Evolutionary conservation across 2,113 vertebrate genomes (phyloP), one percentile per base, ranked within the genome.

Genomic region (Pipra filicauda): DNA sequence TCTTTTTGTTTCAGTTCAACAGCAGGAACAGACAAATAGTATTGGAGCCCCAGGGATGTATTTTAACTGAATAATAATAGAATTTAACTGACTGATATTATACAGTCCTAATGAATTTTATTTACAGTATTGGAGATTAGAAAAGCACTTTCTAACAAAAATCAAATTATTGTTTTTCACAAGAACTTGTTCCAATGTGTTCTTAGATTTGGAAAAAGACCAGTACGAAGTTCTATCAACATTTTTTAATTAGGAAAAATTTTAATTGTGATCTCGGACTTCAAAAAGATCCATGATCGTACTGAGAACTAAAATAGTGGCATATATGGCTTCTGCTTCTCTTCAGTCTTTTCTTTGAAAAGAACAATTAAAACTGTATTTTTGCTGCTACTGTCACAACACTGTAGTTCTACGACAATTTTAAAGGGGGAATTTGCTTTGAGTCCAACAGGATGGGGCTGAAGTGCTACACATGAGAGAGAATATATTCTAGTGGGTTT

Each of bases 141-240:
- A 95, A 96, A 95, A 97, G 39, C 77, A 79, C 48, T 93, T 96
- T 85, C 74, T 73, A 76, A 57, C 76, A 93, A 74, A 96, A 98
- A 61, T 23, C 4, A 89, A 72, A 71, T 23, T 35, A 41, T 46
- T 84, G 43, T 69, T 74, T 92, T 95, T 51, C 71, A 73, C 23
- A 76, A 66, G 22, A 23, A 11, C 30, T 88, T 64, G 12, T 67
- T 85, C 21, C 43, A 77, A 1, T 8, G 5, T 41, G 37, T 16
- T 88, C 24, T 94, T 86, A 76, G 49, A 58, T 85, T 58, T 82
- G 41, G 51, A 61, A 55, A 89, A 88, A 59, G 48, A 71, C 31
- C 27, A 41, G 8, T 66, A 41, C 14, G 9, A 88, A 70, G 5
- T 39, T 91, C 39, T 74, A 39, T 55, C 41, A 55, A 30, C 54